These are phyloP conservation scores for Gerris lacustris DNA, from an alignment of 2,888 invertebrate genomes.

Conservation along the genomic window DNA sequence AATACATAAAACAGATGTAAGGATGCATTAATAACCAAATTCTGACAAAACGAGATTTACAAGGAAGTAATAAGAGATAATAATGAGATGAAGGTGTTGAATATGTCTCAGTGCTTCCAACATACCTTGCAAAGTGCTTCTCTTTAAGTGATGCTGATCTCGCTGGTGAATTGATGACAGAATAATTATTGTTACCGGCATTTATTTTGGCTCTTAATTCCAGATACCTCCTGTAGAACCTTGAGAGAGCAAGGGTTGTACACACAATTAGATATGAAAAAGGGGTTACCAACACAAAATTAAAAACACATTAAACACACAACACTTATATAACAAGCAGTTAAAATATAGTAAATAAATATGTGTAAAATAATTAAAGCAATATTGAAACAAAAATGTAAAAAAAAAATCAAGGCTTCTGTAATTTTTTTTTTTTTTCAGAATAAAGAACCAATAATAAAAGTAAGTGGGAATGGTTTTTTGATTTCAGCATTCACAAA, in stretches of 20 bases:
- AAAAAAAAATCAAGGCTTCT: too few species aligned
- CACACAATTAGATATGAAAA: slow-evolving; percentile 16
- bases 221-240: slow-evolving; percentile 80
- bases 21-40: too few species aligned
- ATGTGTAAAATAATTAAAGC: not conserved
- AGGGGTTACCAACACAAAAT: slow-evolving; percentile 16
- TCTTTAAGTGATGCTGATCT: slow-evolving; percentile 50
- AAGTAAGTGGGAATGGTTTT: too few species aligned
- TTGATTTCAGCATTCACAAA: too few species aligned
- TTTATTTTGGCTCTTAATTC: slow-evolving; percentile 80
- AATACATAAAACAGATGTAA: too few species aligned
- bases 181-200: slow-evolving; percentile 63
- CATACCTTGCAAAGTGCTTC: slow-evolving; percentile 36
- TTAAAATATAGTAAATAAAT: slow-evolving; percentile 1
- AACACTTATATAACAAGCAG: slow-evolving; percentile 11
- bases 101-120: not conserved
- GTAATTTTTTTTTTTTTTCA: too few species aligned
- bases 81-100: too few species aligned
- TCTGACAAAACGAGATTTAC: too few species aligned
- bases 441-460: too few species aligned
- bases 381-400: not conserved
- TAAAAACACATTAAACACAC: not conserved
- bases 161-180: slow-evolving; percentile 41
- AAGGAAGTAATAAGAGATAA: too few species aligned
- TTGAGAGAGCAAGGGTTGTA: slow-evolving; percentile 38